Percentiles rank a stretch among this genome's conserved stretches.
These are phyloP conservation scores for Chlorodrepanis virens DNA, from an alignment of 2,113 vertebrate species.

Conservation along the genomic window DNA sequence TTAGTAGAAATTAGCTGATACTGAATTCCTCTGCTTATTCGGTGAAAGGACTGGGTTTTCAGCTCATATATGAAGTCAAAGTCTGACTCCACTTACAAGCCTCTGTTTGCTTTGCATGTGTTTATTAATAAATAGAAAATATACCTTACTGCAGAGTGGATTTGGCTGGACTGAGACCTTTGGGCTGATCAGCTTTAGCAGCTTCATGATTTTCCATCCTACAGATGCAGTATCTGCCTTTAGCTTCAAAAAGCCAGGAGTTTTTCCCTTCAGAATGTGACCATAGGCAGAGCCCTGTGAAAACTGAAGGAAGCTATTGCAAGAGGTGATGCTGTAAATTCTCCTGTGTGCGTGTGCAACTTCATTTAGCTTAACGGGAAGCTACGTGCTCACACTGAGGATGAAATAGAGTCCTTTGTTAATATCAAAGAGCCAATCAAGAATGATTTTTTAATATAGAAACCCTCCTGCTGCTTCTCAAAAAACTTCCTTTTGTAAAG, in stretches of 20 bases:
- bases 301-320: background rate
- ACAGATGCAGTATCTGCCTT: background rate
- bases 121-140: background rate
- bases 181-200: background rate
- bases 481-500: conserved; percentile 4
- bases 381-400: background rate
- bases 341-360: accelerated
- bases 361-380: background rate
- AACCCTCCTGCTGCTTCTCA: conserved; percentile 16
- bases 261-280: background rate
- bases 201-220: background rate
- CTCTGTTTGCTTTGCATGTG: background rate
- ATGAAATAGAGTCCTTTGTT: conserved; percentile 16
- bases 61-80: background rate
- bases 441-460: background rate
- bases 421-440: conserved; percentile 38
- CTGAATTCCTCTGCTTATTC: background rate
- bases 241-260: background rate
- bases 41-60: background rate
- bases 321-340: background rate
- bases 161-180: background rate
- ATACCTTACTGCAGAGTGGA: background rate
- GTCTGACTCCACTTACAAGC: background rate
- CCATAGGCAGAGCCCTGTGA: background rate
- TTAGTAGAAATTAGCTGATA: background rate